Conservation (phyloP, 2,888 invertebrate species). For the Girardia tigrina region DNA sequence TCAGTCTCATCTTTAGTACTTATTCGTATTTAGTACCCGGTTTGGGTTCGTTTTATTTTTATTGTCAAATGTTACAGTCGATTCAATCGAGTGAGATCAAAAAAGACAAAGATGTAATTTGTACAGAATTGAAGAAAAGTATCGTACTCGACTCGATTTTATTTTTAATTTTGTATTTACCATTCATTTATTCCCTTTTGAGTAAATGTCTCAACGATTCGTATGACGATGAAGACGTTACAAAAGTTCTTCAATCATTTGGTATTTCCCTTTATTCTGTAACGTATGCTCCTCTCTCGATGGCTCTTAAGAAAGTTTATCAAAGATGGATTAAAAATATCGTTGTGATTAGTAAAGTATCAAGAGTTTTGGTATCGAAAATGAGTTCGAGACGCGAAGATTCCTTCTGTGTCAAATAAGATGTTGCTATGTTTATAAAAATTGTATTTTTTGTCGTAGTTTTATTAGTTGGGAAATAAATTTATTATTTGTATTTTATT, state of each 20-base stretch:
- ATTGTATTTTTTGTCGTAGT: too few species aligned
- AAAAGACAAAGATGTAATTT: background rate
- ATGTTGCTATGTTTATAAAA: too few species aligned
- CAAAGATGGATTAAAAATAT: background rate
- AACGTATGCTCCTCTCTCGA: background rate
- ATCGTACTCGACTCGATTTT: background rate
- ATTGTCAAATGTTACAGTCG: background rate
- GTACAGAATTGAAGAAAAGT: background rate
- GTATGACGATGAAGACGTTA: background rate
- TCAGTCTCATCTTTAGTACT: background rate
- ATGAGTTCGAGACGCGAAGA: too few species aligned
- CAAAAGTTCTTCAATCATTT: background rate
- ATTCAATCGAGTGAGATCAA: background rate
- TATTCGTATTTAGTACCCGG: background rate
- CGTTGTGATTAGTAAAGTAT: background rate
- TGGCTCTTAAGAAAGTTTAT: background rate
- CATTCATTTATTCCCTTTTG: background rate
- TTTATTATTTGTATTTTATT: too few species aligned
- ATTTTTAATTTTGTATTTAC: background rate
- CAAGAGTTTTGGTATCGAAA: too few species aligned
- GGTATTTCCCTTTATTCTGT: background rate
- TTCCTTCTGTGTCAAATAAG: too few species aligned
- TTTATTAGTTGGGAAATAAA: too few species aligned
- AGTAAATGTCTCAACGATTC: background rate
- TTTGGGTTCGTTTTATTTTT: background rate